phyloP scores from a whole-genome alignment of 2,888 invertebrate species.

The Bembecia ichneumoniformis region DNA sequence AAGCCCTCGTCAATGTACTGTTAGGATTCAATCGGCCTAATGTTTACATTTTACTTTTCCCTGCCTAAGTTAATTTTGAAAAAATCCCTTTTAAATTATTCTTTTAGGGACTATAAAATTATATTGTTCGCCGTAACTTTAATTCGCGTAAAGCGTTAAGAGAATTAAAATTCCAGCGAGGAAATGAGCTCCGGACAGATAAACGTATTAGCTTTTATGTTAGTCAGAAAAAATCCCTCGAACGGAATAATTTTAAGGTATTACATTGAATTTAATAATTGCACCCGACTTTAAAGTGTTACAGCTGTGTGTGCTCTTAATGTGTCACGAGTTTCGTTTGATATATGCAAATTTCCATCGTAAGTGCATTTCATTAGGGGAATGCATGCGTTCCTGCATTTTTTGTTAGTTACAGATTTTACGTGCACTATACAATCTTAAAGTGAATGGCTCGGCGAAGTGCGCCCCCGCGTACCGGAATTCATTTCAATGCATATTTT shows the following conservation, averaged over 20 bases:
- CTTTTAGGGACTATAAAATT: slow-evolving; percentile 45
- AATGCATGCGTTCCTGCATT: slow-evolving; percentile 47
- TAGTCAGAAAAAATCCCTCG: slow-evolving; percentile 25
- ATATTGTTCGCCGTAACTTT: slow-evolving; percentile 51
- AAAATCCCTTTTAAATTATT: slow-evolving; percentile 34
- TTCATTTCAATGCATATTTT: slow-evolving; percentile 15
- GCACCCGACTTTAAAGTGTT: background rate
- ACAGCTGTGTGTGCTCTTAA: background rate
- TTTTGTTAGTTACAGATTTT: slow-evolving; percentile 39
- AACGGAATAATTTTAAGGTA: slow-evolving; percentile 9
- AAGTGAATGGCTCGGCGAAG: slow-evolving; percentile 12
- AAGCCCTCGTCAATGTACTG: slow-evolving; percentile 30
- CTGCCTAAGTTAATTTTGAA: slow-evolving; percentile 19
- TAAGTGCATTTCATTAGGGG: slow-evolving; percentile 48
- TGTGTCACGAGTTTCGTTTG: background rate
- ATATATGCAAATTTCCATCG: slow-evolving; percentile 52
- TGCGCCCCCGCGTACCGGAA: slow-evolving; percentile 10
- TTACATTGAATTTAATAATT: slow-evolving; percentile 11
- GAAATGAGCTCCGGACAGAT: slow-evolving; percentile 51
- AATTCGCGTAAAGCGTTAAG: slow-evolving; percentile 48
- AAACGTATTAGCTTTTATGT: slow-evolving; percentile 54
- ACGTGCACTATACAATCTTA: slow-evolving; percentile 15
- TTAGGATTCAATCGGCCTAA: slow-evolving; percentile 37
- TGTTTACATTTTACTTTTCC: slow-evolving; percentile 12
- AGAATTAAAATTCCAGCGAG: slow-evolving; percentile 56